Evolutionary conservation across 1,140 invertebrate species (phyloP), one percentile per base, ranked within the genome.

Genomic region (Diprion similis): DNA sequence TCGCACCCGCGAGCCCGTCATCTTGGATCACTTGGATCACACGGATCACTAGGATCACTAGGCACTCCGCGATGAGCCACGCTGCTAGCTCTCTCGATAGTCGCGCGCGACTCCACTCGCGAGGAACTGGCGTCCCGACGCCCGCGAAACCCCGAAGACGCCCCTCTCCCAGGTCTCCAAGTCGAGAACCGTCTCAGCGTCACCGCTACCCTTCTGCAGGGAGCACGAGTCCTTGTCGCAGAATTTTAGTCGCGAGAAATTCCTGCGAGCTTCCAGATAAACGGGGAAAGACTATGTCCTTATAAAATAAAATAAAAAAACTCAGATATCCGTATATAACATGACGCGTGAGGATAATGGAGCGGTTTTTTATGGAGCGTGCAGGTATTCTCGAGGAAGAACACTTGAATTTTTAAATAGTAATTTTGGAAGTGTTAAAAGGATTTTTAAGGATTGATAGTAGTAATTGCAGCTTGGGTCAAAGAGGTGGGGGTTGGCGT

Each of bases 1-100:
- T 84, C 86, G 86, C 83, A 82, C 78, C 76, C 83, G 80, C 81
- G 86, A 86, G 83, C 83, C 85, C 86, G 82, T 87, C 87, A 88
- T 88, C 79, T 81, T 81, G 84, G 81, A 83, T 68, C 67, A 68
- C 18, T 68, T 68, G 18, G 67, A 59, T 59, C 51, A 59, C 51
- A 59, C 51, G 51, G 51, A 59, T 59, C 51, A 59, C 51, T 59
- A 59, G 67, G 67, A 59, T 79, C 81, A 84, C 82, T 82, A 81
- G 77, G 78, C 83, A 84, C 83, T 82, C 83, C 82, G 78, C 82
- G 82, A 85, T 85, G 78, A 84, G 84, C 83, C 84, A 83, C 83
- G 78, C 77, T 82, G 81, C 79, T 80, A 81, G 79, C 81, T 83
- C 78, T 83, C 85, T 81, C 79, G 83, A 82, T 79, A 80, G 79